Conservation (phyloP, 2,888 invertebrate species). For the Caenorhabditis angaria region DNA sequence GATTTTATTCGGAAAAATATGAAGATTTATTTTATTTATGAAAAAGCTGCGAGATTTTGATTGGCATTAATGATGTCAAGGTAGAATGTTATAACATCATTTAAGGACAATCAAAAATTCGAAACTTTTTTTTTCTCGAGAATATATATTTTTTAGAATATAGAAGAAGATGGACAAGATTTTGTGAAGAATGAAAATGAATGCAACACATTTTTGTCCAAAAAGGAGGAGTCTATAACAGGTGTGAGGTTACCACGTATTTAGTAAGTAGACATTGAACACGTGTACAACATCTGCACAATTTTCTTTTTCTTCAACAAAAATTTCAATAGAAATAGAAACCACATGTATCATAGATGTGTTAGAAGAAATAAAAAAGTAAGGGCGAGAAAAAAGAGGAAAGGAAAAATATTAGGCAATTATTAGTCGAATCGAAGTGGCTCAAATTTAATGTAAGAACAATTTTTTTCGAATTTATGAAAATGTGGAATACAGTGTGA, state of each 20-base stretch:
- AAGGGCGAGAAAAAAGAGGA: not conserved
- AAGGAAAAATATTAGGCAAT: not conserved
- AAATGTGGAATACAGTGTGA: no score
- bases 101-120: not conserved
- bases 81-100: not conserved
- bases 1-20: not conserved
- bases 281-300: not conserved
- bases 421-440: not conserved
- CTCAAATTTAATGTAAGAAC: not conserved
- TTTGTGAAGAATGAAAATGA: not conserved
- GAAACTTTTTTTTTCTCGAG: no score
- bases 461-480: no score
- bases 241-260: not conserved
- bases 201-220: not conserved
- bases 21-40: no score
- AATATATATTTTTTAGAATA: not conserved
- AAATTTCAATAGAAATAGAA: not conserved
- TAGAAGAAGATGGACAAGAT: not conserved
- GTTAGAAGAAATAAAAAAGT: no score
- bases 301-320: not conserved
- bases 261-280: no score
- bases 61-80: not conserved
- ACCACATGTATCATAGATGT: slow-evolving; percentile 1
- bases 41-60: no score
- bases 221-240: not conserved